These are phyloP conservation scores for Misgurnus mizolepis DNA, from an alignment of 2,113 vertebrate genomes.

Conservation along the genomic window DNA sequence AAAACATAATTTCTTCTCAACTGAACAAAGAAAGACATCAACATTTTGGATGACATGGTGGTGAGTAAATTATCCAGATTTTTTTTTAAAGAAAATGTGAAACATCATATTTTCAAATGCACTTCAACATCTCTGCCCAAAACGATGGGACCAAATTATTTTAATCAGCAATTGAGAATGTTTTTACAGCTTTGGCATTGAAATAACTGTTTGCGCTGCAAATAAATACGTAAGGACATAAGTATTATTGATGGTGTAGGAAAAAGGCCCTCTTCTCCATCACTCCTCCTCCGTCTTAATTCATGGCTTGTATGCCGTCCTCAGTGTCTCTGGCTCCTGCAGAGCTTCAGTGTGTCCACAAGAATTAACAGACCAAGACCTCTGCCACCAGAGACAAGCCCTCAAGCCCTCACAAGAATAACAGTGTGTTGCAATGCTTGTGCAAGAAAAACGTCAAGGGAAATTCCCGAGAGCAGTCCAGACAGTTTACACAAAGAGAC, in stretches of 20 bases:
- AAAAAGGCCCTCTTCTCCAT: slow-evolving; percentile 12
- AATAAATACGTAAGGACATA: background rate
- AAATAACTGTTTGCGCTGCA: background rate
- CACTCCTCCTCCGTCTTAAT: slow-evolving; percentile 2
- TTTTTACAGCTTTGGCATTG: background rate
- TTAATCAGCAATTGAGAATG: slow-evolving; percentile 36
- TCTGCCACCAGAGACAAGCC: slow-evolving; percentile 33
- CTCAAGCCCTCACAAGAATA: slow-evolving; percentile 37
- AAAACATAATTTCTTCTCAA: too few relatives aligned
- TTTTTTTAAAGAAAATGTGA: background rate
- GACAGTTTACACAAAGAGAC: slow-evolving; percentile 51
- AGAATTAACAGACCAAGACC: slow-evolving; percentile 33
- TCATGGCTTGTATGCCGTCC: slow-evolving; percentile 6
- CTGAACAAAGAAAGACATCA: too few relatives aligned
- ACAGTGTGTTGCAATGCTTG: slow-evolving; percentile 41
- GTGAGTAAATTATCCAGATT: too few relatives aligned
- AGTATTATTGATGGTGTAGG: background rate
- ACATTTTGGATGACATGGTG: too few relatives aligned
- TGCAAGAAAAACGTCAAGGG: slow-evolving; percentile 26
- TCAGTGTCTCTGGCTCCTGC: slow-evolving; percentile 35
- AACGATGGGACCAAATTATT: slow-evolving; percentile 37
- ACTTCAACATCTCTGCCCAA: background rate
- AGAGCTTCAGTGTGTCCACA: slow-evolving; percentile 34
- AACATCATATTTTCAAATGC: background rate
- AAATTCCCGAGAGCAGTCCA: slow-evolving; percentile 49